phyloP scores from a whole-genome alignment of 2,888 invertebrate species.

The Villa cingulata region DNA sequence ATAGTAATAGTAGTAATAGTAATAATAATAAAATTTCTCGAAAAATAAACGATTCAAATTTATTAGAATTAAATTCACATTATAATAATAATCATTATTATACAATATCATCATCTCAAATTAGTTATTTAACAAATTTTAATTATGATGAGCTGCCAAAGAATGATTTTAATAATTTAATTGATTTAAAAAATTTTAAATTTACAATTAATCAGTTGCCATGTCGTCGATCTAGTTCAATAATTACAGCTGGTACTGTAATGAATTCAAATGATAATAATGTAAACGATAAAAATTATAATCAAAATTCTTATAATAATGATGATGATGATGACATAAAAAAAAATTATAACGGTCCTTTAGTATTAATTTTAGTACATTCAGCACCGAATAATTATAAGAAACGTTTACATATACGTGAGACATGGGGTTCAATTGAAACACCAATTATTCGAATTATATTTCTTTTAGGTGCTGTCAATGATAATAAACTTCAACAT shows the following conservation, averaged over 20 bases:
- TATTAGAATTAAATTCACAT: background rate
- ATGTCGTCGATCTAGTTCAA: slow-evolving; percentile 26
- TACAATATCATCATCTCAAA: background rate
- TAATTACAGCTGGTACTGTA: background rate
- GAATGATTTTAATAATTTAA: slow-evolving; percentile 34
- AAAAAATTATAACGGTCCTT: slow-evolving; percentile 21
- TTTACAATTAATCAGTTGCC: slow-evolving; percentile 46
- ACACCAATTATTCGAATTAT: slow-evolving; percentile 42
- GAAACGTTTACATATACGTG: slow-evolving; percentile 53
- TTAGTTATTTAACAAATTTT: slow-evolving; percentile 1
- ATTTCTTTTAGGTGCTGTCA: slow-evolving; percentile 51
- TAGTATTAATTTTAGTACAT: slow-evolving; percentile 51
- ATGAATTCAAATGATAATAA: slow-evolving; percentile 19
- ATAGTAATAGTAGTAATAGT: background rate
- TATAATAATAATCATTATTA: background rate
- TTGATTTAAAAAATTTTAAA: slow-evolving; percentile 47
- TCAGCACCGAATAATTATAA: slow-evolving; percentile 52
- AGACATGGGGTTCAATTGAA: slow-evolving; percentile 54
- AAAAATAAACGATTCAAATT: slow-evolving; percentile 2
- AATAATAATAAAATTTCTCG: background rate
- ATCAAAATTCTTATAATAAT: background rate
- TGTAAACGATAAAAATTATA: slow-evolving; percentile 21
- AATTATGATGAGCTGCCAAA: slow-evolving; percentile 16
- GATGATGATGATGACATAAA: background rate
- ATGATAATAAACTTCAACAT: slow-evolving; percentile 27